A percentile compares a stretch with the other conserved stretches of the same genome.
Evolutionary conservation across 1,140 invertebrate species (phyloP).

Genomic region (Hesperophylax magnus): DNA sequence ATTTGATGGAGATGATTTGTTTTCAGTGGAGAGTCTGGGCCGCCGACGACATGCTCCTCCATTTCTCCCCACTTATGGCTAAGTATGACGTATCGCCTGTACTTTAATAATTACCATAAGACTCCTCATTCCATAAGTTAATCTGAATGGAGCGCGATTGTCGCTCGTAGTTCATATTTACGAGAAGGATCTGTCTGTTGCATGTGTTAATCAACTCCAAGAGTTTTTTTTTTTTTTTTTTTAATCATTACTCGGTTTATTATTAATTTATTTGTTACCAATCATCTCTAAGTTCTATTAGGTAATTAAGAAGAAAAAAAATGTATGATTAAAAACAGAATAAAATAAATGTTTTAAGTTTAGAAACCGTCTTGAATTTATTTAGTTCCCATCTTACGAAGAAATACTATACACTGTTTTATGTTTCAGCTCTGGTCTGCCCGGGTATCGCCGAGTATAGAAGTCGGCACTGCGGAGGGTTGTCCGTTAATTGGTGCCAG

Average conservation of each 20-base stretch:
- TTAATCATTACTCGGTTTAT: background rate
- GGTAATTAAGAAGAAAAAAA: constrained; percentile 14
- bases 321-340: background rate
- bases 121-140: background rate
- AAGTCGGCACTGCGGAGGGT: background rate
- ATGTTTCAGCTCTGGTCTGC: constrained; percentile 48
- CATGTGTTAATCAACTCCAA: too few species aligned
- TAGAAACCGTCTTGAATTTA: background rate
- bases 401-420: constrained; percentile 54
- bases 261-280: constrained; percentile 11
- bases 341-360: constrained; percentile 28
- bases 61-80: constrained; percentile 13
- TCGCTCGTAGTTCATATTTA: too few species aligned
- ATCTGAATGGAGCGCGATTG: too few species aligned
- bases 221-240: too few species aligned
- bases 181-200: too few species aligned
- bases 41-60: background rate
- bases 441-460: background rate
- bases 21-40: constrained; percentile 32
- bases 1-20: constrained; percentile 30
- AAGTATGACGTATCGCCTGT: constrained; percentile 25
- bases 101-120: background rate
- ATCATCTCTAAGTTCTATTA: constrained; percentile 17
- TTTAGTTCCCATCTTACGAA: constrained; percentile 24
- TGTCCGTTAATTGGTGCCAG: background rate